Evolutionary conservation across 2,888 invertebrate genomes (phyloP).

Genomic region (Timema cristinae): DNA sequence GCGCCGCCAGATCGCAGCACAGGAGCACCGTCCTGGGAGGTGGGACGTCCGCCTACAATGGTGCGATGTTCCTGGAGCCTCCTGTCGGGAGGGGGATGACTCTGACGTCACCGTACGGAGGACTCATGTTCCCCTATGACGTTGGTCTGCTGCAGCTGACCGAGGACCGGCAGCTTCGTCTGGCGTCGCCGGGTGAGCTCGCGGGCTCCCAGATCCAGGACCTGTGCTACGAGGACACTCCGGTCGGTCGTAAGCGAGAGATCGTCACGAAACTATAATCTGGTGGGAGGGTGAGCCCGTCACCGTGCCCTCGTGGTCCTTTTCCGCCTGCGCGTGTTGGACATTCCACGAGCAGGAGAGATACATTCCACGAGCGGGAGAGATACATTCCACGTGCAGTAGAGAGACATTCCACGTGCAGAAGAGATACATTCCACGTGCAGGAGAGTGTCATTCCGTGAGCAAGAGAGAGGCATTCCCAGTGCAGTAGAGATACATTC

Average conservation of each 20-base stretch:
- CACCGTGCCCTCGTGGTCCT: too few species aligned
- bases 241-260: conserved; percentile 22
- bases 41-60: conserved; percentile 2
- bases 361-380: too few species aligned
- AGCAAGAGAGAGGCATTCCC: too few species aligned
- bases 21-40: not conserved
- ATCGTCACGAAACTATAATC: conserved; percentile 30
- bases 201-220: conserved; percentile 6
- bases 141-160: conserved; percentile 29
- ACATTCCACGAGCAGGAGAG: too few species aligned
- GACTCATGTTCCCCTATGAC: not conserved
- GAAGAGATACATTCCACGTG: too few species aligned
- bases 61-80: conserved; percentile 18
- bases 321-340: too few species aligned
- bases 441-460: too few species aligned
- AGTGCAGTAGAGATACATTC: too few species aligned
- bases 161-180: conserved; percentile 27
- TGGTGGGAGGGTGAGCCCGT: too few species aligned
- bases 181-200: conserved; percentile 22
- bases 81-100: conserved; percentile 37
- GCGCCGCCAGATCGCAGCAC: conserved; percentile 30
- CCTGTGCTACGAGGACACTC: not conserved
- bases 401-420: too few species aligned
- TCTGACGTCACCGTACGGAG: not conserved
- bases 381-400: too few species aligned